Evolutionary conservation across 2,888 invertebrate species (phyloP).

Genomic region (Eulithis prunata): DNA sequence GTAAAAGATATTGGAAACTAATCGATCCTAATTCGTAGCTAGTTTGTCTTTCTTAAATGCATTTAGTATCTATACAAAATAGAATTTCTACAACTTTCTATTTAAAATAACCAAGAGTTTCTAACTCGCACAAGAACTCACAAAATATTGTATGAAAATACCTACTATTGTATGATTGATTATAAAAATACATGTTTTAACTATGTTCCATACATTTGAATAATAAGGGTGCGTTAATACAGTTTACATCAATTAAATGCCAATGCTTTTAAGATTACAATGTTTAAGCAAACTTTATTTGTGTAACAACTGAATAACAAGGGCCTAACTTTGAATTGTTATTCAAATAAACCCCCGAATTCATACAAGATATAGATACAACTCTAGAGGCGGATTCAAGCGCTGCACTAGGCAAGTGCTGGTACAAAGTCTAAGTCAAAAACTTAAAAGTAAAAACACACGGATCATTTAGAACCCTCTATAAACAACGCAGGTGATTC

Average conservation of each 20-base stretch:
- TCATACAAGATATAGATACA: too few relatives aligned
- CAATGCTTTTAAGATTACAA: slow-evolving; percentile 11
- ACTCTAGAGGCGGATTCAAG: too few relatives aligned
- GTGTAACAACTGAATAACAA: too few relatives aligned
- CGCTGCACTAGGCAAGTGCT: too few relatives aligned
- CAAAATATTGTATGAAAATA: slow-evolving; percentile 29
- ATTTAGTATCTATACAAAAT: slow-evolving; percentile 24
- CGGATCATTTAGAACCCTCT: too few relatives aligned
- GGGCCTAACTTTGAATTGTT: too few relatives aligned
- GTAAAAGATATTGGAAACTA: background rate
- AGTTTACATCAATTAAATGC: slow-evolving; percentile 18
- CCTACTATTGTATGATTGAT: slow-evolving; percentile 18
- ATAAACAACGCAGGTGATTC: too few relatives aligned
- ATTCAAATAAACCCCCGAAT: too few relatives aligned
- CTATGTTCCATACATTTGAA: slow-evolving; percentile 3
- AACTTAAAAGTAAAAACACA: too few relatives aligned
- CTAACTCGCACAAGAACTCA: slow-evolving; percentile 13
- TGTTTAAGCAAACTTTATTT: too few relatives aligned
- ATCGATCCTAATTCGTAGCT: background rate
- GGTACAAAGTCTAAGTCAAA: too few relatives aligned
- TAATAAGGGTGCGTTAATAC: slow-evolving; percentile 16
- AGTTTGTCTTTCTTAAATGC: slow-evolving; percentile 2
- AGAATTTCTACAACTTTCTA: slow-evolving; percentile 11
- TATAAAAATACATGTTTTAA: slow-evolving; percentile 30
- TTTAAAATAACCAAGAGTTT: slow-evolving; percentile 6